phyloP scores from a whole-genome alignment of 2,113 vertebrate genomes.

The Silurus asotus region DNA sequence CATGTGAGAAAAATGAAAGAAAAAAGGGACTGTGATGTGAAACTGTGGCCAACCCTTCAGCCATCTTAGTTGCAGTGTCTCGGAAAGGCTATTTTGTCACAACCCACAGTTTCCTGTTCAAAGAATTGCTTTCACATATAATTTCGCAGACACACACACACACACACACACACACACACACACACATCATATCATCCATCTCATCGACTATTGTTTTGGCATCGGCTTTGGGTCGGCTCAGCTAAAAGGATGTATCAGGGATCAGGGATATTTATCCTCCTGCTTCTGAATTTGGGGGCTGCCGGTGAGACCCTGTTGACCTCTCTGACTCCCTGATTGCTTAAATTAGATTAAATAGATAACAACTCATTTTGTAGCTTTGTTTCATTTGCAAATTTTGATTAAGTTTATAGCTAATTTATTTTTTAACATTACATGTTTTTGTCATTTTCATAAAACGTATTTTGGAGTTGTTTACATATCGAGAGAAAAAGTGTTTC shows the following conservation, averaged over 20 bases:
- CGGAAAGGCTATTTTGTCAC: constrained; percentile 35
- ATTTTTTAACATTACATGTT: neutral
- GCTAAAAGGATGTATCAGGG: neutral
- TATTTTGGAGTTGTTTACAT: neutral
- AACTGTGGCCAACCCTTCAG: neutral
- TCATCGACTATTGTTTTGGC: neutral
- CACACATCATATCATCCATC: neutral
- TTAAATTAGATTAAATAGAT: neutral
- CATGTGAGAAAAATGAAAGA: neutral
- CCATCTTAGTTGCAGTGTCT: neutral
- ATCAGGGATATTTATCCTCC: neutral
- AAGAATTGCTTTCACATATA: constrained; percentile 59
- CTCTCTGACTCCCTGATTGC: neutral
- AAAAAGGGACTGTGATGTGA: neutral
- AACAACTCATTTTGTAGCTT: neutral
- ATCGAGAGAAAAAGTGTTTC: neutral
- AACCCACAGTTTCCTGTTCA: constrained; percentile 50
- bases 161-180: constrained; percentile 16
- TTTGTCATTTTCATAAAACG: neutral
- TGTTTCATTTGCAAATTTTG: neutral
- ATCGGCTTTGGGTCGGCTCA: neutral
- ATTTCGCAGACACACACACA: constrained; percentile 67
- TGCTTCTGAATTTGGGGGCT: constrained; percentile 36
- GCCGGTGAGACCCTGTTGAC: constrained; percentile 35
- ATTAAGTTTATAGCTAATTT: neutral